Percentiles rank a stretch among this genome's conserved stretches.
phyloP scores from a whole-genome alignment of 1,140 invertebrate species.

The Drosophila subpulchrella region DNA sequence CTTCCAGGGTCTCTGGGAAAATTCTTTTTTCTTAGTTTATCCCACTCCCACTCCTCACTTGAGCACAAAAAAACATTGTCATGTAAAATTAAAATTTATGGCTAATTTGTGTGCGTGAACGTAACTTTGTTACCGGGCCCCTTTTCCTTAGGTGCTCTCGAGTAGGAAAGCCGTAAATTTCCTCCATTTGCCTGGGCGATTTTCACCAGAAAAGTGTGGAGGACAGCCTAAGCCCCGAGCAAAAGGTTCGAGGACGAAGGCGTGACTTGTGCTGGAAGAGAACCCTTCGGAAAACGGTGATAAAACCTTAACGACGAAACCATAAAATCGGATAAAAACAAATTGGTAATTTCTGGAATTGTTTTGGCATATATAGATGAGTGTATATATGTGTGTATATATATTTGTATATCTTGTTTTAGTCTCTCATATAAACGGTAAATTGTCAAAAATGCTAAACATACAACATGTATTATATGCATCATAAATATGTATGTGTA shows the following conservation, averaged over 20 bases:
- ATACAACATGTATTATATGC: conserved; percentile 38
- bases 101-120: conserved; percentile 75
- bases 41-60: conserved; percentile 13
- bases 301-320: conserved; percentile 39
- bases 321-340: conserved; percentile 50
- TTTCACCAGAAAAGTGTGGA: conserved; percentile 51
- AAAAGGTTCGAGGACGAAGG: conserved; percentile 1
- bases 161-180: conserved; percentile 60
- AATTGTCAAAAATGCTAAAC: conserved; percentile 51
- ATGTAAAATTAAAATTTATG: conserved; percentile 83
- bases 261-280: conserved; percentile 32
- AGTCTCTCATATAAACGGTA: conserved; percentile 59
- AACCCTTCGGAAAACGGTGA: conserved; percentile 33
- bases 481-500: conserved; percentile 55
- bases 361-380: conserved; percentile 49
- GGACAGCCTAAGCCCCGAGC: conserved; percentile 5
- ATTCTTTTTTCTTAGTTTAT: conserved; percentile 27
- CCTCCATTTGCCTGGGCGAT: conserved; percentile 40
- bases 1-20: conserved; percentile 22
- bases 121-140: conserved; percentile 30
- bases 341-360: conserved; percentile 49
- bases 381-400: conserved; percentile 38
- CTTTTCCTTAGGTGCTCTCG: conserved; percentile 22
- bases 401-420: conserved; percentile 47
- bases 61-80: conserved; percentile 63